Percentiles rank a stretch among this genome's conserved stretches.
These are phyloP conservation scores for Brenthis hecate DNA, from an alignment of 2,888 invertebrate species.

Conservation along the genomic window DNA sequence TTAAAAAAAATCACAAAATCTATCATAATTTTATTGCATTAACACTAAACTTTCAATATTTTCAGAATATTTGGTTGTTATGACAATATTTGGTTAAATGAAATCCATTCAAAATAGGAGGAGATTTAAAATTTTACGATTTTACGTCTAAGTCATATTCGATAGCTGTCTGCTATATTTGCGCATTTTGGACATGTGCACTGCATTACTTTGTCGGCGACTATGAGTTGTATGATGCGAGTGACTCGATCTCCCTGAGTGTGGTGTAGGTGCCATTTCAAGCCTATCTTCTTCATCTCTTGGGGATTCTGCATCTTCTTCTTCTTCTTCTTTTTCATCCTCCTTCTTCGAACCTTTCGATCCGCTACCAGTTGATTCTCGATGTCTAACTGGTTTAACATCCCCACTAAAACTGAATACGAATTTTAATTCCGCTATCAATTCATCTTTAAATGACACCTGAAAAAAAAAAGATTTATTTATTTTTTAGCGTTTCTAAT, in stretches of 20 bases:
- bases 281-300: constrained; percentile 50
- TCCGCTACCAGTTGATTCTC: constrained; percentile 62
- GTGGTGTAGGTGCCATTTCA: constrained; percentile 58
- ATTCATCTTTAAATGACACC: constrained; percentile 85
- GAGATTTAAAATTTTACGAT: background rate
- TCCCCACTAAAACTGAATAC: constrained; percentile 87
- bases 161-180: constrained; percentile 56
- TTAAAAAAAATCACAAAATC: no score
- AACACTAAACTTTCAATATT: no score
- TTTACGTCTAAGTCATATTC: constrained; percentile 23
- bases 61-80: no score
- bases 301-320: constrained; percentile 50
- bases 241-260: constrained; percentile 64
- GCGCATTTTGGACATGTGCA: constrained; percentile 68
- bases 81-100: background rate
- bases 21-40: no score
- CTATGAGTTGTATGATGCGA: constrained; percentile 69
- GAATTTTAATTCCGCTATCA: constrained; percentile 87
- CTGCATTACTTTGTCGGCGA: constrained; percentile 69
- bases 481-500: no score
- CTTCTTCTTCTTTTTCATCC: constrained; percentile 49
- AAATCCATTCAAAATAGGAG: background rate
- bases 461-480: constrained; percentile 52
- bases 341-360: constrained; percentile 56
- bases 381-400: constrained; percentile 85